Evolutionary conservation across 2,797 vertebrate species (phyloP), one percentile per base, ranked within the genome.

Genomic region (Alca torda): DNA sequence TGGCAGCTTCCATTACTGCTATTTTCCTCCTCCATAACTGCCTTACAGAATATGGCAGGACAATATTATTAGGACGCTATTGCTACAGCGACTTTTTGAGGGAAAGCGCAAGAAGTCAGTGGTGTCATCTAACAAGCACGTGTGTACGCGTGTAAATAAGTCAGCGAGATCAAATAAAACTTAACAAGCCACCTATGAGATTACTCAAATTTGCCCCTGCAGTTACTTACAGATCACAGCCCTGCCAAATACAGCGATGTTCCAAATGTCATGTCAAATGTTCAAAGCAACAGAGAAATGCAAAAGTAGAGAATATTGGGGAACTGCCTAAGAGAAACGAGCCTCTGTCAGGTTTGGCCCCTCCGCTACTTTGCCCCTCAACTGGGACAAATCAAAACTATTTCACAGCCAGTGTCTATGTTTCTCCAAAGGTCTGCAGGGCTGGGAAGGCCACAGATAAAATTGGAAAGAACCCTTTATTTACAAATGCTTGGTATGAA

Each of bases 171-270:
- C 89, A 94, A 96, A 92, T 92, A 81, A 83, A 91, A 59, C 37
- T 91, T 72, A 93, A 92, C 50, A 88, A 97, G 61, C 92, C 95
- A 96, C 93, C 77, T 87, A 92, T 6, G 70, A 96, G 83, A 87
- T 90, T 63, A 89, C 83, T 85, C 80, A 68, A 13, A 75, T 79
- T 85, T 95, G 76, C 89, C 91, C 78, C 67, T 69, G 61, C 70
- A 50, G 53, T 91, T 76, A 21, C 59, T 83, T 53, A 37, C 6
- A 51, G 54, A 69, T 69, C 70, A 63, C 54, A 70, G 67, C 70
- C 82, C 72, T 86, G 64, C 46, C 81, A 61, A 78, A 46, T 9
- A 35, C 31, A 30, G 35, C 35, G 35, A 19, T n/a, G 35, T n/a
- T 93, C 77, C 75, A 94, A 84, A 76, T 26, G 37, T 54, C 51